Evolutionary conservation across 2,113 vertebrate species (phyloP), one percentile per base, ranked within the genome.

Genomic region (Hypocryptadius cinnamomeus): DNA sequence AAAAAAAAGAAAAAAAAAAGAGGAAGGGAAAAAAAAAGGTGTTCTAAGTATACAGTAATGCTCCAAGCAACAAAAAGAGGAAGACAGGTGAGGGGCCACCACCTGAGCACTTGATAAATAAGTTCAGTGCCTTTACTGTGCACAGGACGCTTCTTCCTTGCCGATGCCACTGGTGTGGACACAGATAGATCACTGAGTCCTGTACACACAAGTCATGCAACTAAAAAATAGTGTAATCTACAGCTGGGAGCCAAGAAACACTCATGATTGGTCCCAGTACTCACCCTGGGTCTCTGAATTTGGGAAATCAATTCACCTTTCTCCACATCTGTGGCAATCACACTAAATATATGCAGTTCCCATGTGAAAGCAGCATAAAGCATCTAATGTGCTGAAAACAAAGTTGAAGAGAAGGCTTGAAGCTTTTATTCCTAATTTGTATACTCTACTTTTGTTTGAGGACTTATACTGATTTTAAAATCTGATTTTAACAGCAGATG

Each of bases 21-120:
- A n/a, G n/a, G 3, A 30, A 2, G 11, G 10, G 9, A 20, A 35
- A 25, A 11, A 5, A 20, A 11, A 18, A 6, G 3, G 3, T 39
- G 6, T 37, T 76, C 57, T 78, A 64, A 8, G 4, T 63, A 30
- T 37, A 40, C 2, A 51, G 21, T 42, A 56, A 77, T 25, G 23
- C 20, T 84, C 6, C 21, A n/a, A 89, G 54, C 45, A 79, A 76
- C 61, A 79, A 39, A 74, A 78, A 76, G n/a, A 94, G 35, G n/a
- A 89, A 53, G 59, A 79, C 59, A 51, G 25, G 59, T 61, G 59
- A 95, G 35, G 24, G 35, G 30, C 37, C 15, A 59, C 45, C 0
- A 4, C 33, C 40, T 20, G 9, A 61, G 35, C 24, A 77, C 54
- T 59, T 35, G 50, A 59, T 51, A 83, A 89, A 77, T 8, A 72